Conservation (phyloP, 2,888 invertebrate species). For the Poecilus cupreus region DNA sequence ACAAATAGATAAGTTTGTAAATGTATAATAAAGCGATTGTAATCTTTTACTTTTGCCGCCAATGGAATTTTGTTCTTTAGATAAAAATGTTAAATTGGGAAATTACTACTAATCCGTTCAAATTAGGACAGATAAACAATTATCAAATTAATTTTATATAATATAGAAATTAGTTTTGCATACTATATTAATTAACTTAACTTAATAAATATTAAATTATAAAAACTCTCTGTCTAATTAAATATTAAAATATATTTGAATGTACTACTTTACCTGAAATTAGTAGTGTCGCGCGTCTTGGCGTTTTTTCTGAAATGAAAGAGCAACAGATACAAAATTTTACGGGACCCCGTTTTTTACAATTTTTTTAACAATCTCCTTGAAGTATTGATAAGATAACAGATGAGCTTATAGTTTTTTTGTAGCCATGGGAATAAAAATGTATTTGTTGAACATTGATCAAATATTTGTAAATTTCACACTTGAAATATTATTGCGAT, state of each 20-base stretch:
- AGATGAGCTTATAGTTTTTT: constrained; percentile 30
- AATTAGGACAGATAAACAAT: constrained; percentile 24
- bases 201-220: no score
- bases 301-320: constrained; percentile 24
- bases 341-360: constrained; percentile 8
- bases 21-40: not conserved
- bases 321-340: not conserved
- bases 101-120: not conserved
- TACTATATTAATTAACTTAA: no score
- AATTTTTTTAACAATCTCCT: constrained; percentile 46
- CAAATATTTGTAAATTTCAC: constrained; percentile 43
- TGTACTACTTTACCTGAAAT: constrained; percentile 15
- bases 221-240: no score
- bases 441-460: constrained; percentile 44
- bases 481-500: constrained; percentile 29
- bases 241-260: not conserved
- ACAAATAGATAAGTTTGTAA: not conserved
- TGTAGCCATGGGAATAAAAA: constrained; percentile 38
- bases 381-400: constrained; percentile 54
- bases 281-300: not conserved
- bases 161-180: no score
- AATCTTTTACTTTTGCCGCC: not conserved
- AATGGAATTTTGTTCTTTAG: not conserved
- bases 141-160: no score
- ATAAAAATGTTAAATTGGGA: constrained; percentile 8